Base-by-base conservation (phyloP, 2,888 invertebrate species). In the Nipponacmea schrenckii region DNA sequence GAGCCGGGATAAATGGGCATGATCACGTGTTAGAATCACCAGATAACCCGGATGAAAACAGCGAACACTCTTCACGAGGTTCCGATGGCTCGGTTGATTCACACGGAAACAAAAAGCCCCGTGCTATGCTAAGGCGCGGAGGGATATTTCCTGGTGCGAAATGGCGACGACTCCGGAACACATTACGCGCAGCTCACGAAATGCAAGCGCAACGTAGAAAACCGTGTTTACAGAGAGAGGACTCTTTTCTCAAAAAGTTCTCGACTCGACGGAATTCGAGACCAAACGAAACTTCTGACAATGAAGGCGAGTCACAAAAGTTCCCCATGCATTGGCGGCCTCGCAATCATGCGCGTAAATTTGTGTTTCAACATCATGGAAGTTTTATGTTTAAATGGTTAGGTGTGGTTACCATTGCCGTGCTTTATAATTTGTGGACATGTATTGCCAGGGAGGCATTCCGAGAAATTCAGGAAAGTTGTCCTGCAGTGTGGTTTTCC, bases 361-460 rank as follows among this genome's bases (percentile, higher is more conserved):
- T 82, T 62, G 88, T 97, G 69, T 94, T 97, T 80, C 96, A 97
- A 90, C 97, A 97, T 0, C 96, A 97, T 90, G 96, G 96, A 86
- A 96, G 95, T 90, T 95, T 96, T 90, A 96, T 96, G 91, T 97
- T 96, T 91, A 95, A 96, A 90, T 97, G 97, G 97, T 90, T 97
- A 81, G 94, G 95, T 92, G 90, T 96, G 77, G 92, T 96, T 82
- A 96, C 97, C 66, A 89, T 93, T 79, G 95, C 96, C 88, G 95
- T 97, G 81, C 92, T 97, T 74, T 97, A 97, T 90, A 97, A 97
- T 90, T 92, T 96, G 80, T 97, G 97, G 97, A 95, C 97, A 45
- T 92, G 96, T 77, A 97, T 97, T 83, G 97, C 96, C 64, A 92
- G 97, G 70, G 96, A 97, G 90, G 96, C 96, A 87, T 94, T 97